Evolutionary conservation across 2,113 vertebrate species (phyloP).

Genomic region (Quiscalus mexicanus): DNA sequence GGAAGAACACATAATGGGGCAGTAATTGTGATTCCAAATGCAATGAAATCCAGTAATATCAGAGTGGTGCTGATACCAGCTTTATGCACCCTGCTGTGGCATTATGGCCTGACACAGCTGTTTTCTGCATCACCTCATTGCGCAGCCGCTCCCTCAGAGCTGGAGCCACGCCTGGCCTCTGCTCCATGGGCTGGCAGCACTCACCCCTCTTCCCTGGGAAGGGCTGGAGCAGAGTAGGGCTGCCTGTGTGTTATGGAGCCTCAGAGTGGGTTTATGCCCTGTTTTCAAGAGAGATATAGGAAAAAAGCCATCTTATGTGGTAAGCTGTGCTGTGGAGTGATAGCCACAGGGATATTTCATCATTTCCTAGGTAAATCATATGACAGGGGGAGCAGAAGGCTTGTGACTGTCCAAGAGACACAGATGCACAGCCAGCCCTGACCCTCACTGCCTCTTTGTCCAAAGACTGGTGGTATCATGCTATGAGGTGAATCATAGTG

Average conservation of each 20-base stretch:
- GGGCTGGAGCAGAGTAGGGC: neutral
- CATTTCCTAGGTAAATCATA: neutral
- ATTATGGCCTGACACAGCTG: neutral
- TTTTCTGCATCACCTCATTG: neutral
- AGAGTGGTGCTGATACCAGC: neutral
- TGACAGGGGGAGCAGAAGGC: neutral
- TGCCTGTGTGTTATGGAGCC: neutral
- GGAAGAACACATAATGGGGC: neutral
- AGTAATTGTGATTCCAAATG: neutral
- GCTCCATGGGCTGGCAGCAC: neutral
- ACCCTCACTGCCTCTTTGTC: neutral
- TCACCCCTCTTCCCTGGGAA: rapidly evolving
- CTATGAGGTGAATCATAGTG: neutral
- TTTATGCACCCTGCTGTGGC: neutral
- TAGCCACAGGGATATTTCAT: neutral
- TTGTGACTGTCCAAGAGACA: neutral
- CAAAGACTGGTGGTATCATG: neutral
- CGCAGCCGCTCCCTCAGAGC: neutral
- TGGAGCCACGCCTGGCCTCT: neutral
- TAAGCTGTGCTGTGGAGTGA: neutral
- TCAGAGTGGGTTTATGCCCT: neutral
- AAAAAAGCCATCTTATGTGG: neutral
- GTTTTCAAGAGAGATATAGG: neutral
- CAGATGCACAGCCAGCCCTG: neutral
- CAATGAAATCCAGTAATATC: neutral